Conservation (phyloP, 2,113 vertebrate genomes). For the Python bivittatus region DNA sequence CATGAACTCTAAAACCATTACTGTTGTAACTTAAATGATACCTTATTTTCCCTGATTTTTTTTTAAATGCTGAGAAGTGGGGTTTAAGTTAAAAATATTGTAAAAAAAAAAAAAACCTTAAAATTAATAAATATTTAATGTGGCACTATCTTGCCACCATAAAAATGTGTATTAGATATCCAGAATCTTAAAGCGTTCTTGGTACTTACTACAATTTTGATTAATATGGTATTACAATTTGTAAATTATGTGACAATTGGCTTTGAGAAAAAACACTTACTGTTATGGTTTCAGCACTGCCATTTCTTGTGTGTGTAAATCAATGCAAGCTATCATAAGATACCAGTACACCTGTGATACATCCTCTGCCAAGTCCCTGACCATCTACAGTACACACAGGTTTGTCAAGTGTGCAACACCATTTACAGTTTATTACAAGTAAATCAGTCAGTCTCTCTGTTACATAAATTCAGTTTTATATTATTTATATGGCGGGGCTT, state of each 20-base stretch:
- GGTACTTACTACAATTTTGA: constrained; percentile 66
- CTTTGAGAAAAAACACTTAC: constrained; percentile 64
- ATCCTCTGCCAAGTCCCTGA: constrained; percentile 77
- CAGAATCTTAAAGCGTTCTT: constrained; percentile 74
- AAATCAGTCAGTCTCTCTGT: constrained; percentile 78
- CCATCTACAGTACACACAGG: constrained; percentile 79
- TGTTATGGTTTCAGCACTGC: constrained; percentile 60
- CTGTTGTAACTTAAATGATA: constrained; percentile 70
- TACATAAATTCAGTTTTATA: constrained; percentile 73
- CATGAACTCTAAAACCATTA: constrained; percentile 62
- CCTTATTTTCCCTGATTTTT: constrained; percentile 70
- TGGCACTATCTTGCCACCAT: constrained; percentile 67
- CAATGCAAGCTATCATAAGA: constrained; percentile 64
- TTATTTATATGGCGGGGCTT: constrained; percentile 72
- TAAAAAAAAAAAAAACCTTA: constrained; percentile 63
- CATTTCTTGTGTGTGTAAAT: constrained; percentile 64
- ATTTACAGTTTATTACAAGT: constrained; percentile 74
- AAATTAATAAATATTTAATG: constrained; percentile 72
- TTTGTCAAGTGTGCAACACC: constrained; percentile 80
- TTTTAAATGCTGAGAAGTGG: constrained; percentile 53
- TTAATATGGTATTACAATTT: constrained; percentile 70
- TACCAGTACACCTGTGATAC: constrained; percentile 67
- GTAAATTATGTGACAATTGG: constrained; percentile 66
- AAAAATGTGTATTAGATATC: constrained; percentile 67
- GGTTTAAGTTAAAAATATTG: constrained; percentile 69